These are phyloP conservation scores for Drosophila paranaensis DNA, from an alignment of 2,888 invertebrate genomes.

Conservation along the genomic window DNA sequence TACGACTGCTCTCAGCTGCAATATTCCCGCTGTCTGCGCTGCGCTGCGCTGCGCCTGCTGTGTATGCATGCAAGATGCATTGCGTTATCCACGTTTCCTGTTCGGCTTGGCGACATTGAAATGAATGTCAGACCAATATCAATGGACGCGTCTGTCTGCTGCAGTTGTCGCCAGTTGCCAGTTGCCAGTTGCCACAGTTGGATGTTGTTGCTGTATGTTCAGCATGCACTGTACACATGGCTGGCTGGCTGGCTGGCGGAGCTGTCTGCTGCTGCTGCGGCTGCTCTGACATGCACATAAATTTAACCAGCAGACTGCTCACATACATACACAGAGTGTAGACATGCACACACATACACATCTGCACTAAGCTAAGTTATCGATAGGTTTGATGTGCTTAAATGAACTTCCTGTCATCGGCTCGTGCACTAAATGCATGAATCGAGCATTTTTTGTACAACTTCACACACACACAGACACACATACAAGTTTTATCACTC, in stretches of 20 bases:
- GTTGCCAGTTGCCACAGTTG: constrained; percentile 1
- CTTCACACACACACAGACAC: too few species aligned
- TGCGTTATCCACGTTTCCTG: constrained; percentile 71
- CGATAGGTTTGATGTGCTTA: neutral
- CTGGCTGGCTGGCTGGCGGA: constrained; percentile 15
- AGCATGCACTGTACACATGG: constrained; percentile 64
- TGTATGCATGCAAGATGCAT: constrained; percentile 19
- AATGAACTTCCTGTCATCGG: constrained; percentile 3
- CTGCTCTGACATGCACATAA: constrained; percentile 43
- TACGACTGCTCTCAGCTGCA: neutral
- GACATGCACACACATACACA: neutral
- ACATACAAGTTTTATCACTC: too few species aligned
- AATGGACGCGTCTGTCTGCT: constrained; percentile 33
- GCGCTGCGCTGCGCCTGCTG: neutral
- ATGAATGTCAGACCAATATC: constrained; percentile 63
- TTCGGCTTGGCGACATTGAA: constrained; percentile 59
- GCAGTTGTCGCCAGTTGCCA: constrained; percentile 17
- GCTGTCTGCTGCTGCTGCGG: neutral
- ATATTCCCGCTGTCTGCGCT: neutral
- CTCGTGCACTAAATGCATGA: too few species aligned
- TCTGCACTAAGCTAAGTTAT: constrained; percentile 1
- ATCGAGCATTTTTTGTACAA: too few species aligned
- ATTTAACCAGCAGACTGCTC: constrained; percentile 19
- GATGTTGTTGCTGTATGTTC: constrained; percentile 31
- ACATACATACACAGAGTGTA: neutral